Evolutionary conservation across 2,113 vertebrate genomes (phyloP).

Genomic region (Xiphophorus hellerii): DNA sequence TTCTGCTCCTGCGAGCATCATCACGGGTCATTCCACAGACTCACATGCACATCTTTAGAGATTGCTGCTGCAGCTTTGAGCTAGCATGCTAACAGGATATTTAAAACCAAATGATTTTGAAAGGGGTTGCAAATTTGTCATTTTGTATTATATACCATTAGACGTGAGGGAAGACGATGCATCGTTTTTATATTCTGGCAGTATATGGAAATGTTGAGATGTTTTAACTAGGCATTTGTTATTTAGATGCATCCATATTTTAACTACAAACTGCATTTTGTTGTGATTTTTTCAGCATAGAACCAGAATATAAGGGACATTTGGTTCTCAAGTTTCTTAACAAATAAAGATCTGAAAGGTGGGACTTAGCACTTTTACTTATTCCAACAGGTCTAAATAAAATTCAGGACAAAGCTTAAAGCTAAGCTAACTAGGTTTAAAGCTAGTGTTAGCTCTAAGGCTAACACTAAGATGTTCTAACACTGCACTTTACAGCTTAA

Average conservation of each 20-base stretch:
- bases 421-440: too few species aligned
- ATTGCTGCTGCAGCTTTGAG: background rate
- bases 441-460: too few species aligned
- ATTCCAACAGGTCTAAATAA: too few species aligned
- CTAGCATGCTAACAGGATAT: background rate
- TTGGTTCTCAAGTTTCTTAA: too few species aligned
- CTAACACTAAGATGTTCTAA: too few species aligned
- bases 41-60: background rate
- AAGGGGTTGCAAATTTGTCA: background rate
- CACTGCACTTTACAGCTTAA: too few species aligned
- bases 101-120: background rate
- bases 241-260: background rate
- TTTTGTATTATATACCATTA: background rate
- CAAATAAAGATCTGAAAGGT: too few species aligned
- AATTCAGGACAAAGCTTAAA: too few species aligned
- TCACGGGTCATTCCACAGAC: conserved; percentile 2
- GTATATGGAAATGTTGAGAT: too few species aligned
- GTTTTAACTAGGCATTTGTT: background rate
- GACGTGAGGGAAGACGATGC: too few species aligned
- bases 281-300: background rate
- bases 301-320: too few species aligned
- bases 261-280: background rate
- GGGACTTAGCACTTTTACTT: too few species aligned
- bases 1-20: conserved; percentile 19
- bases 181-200: background rate